Evolutionary conservation across 2,797 vertebrate species (phyloP).

Genomic region (Cyclopterus lumpus): DNA sequence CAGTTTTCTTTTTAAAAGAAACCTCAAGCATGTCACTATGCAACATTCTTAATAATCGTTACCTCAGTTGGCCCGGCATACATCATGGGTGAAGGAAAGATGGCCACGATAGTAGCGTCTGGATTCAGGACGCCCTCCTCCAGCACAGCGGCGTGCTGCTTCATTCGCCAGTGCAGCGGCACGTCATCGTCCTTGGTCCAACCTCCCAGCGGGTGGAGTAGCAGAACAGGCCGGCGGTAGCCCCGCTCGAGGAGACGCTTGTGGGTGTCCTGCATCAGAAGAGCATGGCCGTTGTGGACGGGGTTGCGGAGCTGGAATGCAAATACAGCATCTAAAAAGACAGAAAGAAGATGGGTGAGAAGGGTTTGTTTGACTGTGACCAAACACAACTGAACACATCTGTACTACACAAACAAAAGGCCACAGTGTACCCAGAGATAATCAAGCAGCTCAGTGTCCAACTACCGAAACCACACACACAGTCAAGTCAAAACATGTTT

Average conservation of each 20-base stretch:
- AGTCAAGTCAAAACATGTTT: neutral
- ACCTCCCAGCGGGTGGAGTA: conserved; percentile 95
- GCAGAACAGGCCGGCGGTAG: conserved; percentile 92
- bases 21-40: conserved; percentile 19
- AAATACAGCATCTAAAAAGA: conserved; percentile 91
- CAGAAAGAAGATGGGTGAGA: neutral
- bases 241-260: conserved; percentile 92
- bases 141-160: conserved; percentile 94
- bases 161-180: conserved; percentile 95
- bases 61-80: conserved; percentile 99
- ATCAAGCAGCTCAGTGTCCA: conserved; percentile 36
- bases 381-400: conserved; percentile 38
- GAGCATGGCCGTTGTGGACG: conserved; percentile 95
- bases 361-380: conserved; percentile 18
- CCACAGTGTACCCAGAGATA: conserved; percentile 34
- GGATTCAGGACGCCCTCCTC: conserved; percentile 92
- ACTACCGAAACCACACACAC: conserved; percentile 38
- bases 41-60: conserved; percentile 40
- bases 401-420: conserved; percentile 45
- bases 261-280: conserved; percentile 97
- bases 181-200: conserved; percentile 99
- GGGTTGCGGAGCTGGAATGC: conserved; percentile 98
- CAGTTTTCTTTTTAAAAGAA: conserved; percentile 22
- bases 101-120: conserved; percentile 93
- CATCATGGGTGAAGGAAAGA: conserved; percentile 99